Evolutionary conservation across 2,797 vertebrate genomes (phyloP), one percentile per base, ranked within the genome.

Genomic region (Gymnothorax reevesii): DNA sequence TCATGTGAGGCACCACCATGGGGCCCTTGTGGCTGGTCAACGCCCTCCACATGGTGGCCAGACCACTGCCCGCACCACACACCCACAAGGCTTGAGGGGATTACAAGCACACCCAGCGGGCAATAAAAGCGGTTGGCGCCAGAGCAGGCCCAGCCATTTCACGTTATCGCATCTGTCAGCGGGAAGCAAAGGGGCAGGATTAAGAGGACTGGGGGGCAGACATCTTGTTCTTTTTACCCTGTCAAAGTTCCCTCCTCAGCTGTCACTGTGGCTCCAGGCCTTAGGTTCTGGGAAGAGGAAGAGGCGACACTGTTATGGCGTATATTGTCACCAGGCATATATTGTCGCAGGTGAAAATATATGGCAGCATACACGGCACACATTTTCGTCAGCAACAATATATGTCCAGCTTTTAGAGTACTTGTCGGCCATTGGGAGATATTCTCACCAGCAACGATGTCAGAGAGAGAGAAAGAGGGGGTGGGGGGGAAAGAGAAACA

Each of bases 91-190:
- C 86, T 82, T 42, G 82, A 83, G 88, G 87, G 84, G 89, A 90
- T 90, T 89, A 88, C 13, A 71, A 90, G 86, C 80, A 57, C n/a
- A 83, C 87, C 86, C 89, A 88, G 87, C 7, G 77, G 84, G 89
- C 89, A 87, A 88, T 92, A 90, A 91, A 92, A 89, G 59, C 60
- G 86, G 85, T 88, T 91, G 92, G 91, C 92, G 91, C 92, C 92
- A 91, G 88, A 55, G 87, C 87, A 54, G 49, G 87, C 85, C 87
- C 71, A 27, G 87, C 86, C 88, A 87, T 86, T 87, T 89, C 85
- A 87, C 83, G 88, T 90, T 91, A 91, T 90, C 84, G 87, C 91
- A 92, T 92, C 91, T 92, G 92, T 92, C 91, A 92, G 89, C 90
- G 77, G 87, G 91, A 89, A 89, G 86, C 86, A 59, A 84, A 71